Evolutionary conservation across 1,140 invertebrate species (phyloP), one percentile per base, ranked within the genome.

Genomic region (Phymastichus coffea): DNA sequence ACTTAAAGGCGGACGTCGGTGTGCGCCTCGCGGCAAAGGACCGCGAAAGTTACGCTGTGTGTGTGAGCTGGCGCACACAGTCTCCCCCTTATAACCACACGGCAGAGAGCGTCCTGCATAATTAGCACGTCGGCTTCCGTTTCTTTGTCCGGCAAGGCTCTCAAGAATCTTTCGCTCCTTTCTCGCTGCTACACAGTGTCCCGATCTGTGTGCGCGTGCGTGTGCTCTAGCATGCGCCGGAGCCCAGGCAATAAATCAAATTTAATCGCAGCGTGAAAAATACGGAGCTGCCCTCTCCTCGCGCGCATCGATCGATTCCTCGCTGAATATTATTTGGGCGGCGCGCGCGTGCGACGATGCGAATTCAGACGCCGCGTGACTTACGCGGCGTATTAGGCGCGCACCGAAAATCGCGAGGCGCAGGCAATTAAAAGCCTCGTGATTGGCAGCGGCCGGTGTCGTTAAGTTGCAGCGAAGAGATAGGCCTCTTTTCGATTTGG

Each of bases 51-150:
- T 68, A 64, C 66, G 54, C 66, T 63, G 67, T 58, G 10, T 33
- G 22, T 49, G 17, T 10, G 20, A 22, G 35, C 14, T 2, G 17
- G 20, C 9, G n/a, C 17, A 26, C 26, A 3, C 7, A n/a, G n/a
- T 4, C 3, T 22, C 25, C 15, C 12, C 1, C 40, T 26, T 7
- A 0, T 19, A 14, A 10, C 47, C 22, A 3, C 14, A n/a, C 8
- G 6, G 0, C 28, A 17, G 22, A 8, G 3, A 26, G 19, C 30
- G 33, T 41, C 66, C 56, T 62, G 73, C 75, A 76, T 78, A 79
- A 78, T 79, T 76, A 77, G 75, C 74, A 73, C 73, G 69, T 73
- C 68, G 68, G 58, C 61, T 70, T 71, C 69, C 69, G 68, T 70
- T 66, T 64, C 61, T 70, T 70, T 67, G 56, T 66, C 57, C 65